Conservation (phyloP, 2,797 vertebrate species). For the Peromyscus melanophrys region DNA sequence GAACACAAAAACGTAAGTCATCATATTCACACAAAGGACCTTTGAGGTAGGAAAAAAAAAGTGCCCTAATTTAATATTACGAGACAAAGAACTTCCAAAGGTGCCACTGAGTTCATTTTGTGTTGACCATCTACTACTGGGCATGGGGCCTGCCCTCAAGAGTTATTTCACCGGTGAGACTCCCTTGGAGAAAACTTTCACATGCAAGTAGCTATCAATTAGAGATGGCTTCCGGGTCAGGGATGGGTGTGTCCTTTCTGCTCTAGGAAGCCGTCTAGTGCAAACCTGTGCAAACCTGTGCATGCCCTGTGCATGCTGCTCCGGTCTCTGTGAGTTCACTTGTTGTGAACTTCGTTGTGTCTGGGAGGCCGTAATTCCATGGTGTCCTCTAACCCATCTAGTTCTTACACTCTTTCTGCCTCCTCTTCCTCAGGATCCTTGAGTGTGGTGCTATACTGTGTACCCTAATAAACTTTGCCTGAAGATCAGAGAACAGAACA, state of each 20-base stretch:
- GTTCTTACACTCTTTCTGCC: neutral
- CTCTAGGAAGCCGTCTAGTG: neutral
- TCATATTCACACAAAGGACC: neutral
- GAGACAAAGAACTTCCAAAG: neutral
- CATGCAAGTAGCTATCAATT: neutral
- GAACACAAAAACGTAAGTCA: neutral
- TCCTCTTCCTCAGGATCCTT: neutral
- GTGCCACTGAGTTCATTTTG: neutral
- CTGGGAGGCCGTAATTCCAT: neutral
- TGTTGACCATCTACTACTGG: neutral
- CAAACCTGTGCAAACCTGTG: neutral
- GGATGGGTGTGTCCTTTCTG: neutral
- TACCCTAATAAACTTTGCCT: no score
- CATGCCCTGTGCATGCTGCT: neutral
- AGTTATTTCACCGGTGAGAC: neutral
- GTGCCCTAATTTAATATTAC: neutral
- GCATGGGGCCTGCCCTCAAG: neutral
- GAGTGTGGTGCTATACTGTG: no score
- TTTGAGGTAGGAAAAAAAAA: neutral
- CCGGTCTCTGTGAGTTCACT: neutral
- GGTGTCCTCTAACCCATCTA: neutral
- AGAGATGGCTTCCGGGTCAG: neutral
- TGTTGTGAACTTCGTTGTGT: neutral
- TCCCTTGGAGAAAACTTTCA: neutral
- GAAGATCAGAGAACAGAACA: no score